Evolutionary conservation across 2,113 vertebrate species (phyloP).

Genomic region (Peucedramus taeniatus): DNA sequence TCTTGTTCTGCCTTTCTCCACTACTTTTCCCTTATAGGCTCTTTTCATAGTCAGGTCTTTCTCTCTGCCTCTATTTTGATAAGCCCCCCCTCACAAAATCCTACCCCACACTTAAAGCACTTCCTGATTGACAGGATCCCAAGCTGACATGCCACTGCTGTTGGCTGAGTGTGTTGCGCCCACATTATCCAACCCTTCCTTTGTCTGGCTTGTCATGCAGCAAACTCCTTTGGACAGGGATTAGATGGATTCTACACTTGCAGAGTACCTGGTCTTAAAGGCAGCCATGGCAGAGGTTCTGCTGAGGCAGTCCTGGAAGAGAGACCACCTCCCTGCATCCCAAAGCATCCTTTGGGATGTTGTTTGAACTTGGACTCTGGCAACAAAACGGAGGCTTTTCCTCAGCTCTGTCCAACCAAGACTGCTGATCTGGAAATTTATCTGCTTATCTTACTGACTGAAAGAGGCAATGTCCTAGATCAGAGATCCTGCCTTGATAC

Average conservation of each 20-base stretch:
- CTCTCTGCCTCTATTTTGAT: not conserved
- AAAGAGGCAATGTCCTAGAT: not conserved
- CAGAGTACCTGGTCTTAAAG: not conserved
- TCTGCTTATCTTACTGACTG: not conserved
- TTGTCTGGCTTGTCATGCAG: accelerated
- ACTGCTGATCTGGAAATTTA: not conserved
- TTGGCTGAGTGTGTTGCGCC: not conserved
- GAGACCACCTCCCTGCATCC: not conserved
- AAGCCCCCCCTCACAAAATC: not conserved
- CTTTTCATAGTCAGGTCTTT: not conserved
- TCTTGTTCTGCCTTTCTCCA: not conserved
- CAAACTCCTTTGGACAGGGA: accelerated
- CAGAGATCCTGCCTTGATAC: not conserved
- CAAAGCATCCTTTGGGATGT: not conserved
- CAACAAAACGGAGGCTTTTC: not conserved
- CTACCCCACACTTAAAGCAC: not conserved
- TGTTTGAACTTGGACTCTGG: not conserved
- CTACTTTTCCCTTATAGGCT: not conserved
- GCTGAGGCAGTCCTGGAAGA: not conserved
- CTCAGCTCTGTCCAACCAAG: not conserved
- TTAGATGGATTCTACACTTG: not conserved
- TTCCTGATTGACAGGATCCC: not conserved
- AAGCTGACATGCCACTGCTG: not conserved
- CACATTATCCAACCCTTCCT: not conserved
- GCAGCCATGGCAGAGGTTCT: not conserved